These are phyloP conservation scores for Manduca sexta DNA, from an alignment of 1,140 invertebrate species.

Conservation along the genomic window DNA sequence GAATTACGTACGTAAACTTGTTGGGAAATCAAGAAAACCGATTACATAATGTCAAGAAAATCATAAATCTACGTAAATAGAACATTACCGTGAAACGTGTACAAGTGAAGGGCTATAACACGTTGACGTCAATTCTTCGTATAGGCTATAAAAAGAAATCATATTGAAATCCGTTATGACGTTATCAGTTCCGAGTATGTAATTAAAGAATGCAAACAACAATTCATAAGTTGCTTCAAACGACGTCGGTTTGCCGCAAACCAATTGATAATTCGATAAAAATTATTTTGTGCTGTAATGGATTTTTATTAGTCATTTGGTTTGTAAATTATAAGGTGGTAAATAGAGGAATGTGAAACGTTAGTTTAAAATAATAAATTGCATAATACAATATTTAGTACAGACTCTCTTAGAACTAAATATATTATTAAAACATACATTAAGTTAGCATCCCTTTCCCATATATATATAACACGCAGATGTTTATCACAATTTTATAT, in stretches of 20 bases:
- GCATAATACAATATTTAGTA: no score
- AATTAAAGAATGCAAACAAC: background rate
- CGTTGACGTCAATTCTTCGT: slow-evolving; percentile 14
- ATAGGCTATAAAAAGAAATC: slow-evolving; percentile 18
- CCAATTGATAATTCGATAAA: background rate
- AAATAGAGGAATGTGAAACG: no score
- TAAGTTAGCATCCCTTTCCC: no score
- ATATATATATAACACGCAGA: no score
- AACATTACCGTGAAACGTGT: slow-evolving; percentile 1
- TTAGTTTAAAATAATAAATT: no score
- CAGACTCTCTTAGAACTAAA: no score
- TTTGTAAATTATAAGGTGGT: no score
- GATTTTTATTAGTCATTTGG: no score
- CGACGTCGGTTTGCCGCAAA: background rate
- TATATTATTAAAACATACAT: no score
- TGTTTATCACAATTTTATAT: no score
- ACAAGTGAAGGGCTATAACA: background rate
- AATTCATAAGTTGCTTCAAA: background rate
- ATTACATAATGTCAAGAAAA: background rate
- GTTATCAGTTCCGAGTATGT: slow-evolving; percentile 20
- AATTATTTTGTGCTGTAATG: no score
- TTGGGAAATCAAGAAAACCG: background rate
- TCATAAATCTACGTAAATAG: background rate
- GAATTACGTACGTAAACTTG: no score
- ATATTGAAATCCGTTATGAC: slow-evolving; percentile 5